Base-by-base conservation (phyloP, 2,113 vertebrate genomes). In the Coptodon rendalli region DNA sequence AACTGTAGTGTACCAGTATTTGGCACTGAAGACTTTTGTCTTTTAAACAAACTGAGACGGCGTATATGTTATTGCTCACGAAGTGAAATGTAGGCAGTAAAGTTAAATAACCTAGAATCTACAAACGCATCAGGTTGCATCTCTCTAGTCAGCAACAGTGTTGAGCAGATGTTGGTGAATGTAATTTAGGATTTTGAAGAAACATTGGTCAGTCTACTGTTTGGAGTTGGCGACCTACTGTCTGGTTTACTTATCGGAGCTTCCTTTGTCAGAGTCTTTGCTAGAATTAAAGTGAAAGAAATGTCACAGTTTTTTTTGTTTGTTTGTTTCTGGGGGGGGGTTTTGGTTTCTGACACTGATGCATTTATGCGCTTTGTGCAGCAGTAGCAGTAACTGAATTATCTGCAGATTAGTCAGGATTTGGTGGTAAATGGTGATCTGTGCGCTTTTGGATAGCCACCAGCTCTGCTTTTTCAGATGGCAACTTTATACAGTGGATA, bases 141-240 rank as follows among this genome's bases (percentile, higher is more conserved):
- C 16, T 76, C 40, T 73, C 38, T 73, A 73, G 1, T 29, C 68
- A 29, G 68, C 68, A 73, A 3, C 5, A 48, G 22, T 45, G 14
- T 73, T 73, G 40, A 19, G 16, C 71, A 76, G 24, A 29, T 76
- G 71, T 19, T 76, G 14, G 14, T 12, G 24, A 48, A 76, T 11
- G 43, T 76, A 48, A 76, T 76, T 76, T 76, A 48, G 40, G 0
- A 76, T 27, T 45, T 48, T 73, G 38, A 73, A 5, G 40, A 0
- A 76, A 76, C 40, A 29, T 29, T 76, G 40, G 22, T 48, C 40
- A 24, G 48, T 27, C 40, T 27, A 29, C 68, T 17, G 40, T 5
- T 73, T 27, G 68, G 40, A 45, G 40, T 73, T 45, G 14, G 22
- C 2, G 3, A 0, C 68, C 68, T 45, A 48, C 40, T 29, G 4